These are phyloP conservation scores for Carduelis carduelis DNA, from an alignment of 2,797 vertebrate genomes.

Conservation along the genomic window DNA sequence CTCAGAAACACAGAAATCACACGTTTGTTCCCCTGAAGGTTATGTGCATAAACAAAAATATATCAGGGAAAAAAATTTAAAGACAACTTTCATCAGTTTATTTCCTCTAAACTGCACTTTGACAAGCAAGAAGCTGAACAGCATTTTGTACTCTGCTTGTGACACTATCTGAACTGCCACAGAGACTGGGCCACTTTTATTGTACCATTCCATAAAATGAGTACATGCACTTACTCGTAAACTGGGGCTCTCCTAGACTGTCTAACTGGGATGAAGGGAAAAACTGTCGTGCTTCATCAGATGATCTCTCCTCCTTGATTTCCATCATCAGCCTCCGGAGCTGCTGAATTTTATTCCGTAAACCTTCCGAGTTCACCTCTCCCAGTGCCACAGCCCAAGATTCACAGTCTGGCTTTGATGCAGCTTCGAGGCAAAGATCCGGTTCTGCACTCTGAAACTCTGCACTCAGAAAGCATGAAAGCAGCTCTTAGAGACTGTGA, in stretches of 20 bases:
- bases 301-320: constrained; percentile 74
- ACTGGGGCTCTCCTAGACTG: constrained; percentile 60
- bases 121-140: background rate
- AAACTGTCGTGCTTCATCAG: constrained; percentile 74
- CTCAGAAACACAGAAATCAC: background rate
- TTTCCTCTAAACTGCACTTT: background rate
- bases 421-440: constrained; percentile 60
- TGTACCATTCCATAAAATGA: background rate
- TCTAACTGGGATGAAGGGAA: constrained; percentile 64
- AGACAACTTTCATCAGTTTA: background rate
- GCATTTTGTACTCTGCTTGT: background rate
- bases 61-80: background rate
- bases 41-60: background rate
- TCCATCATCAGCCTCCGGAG: constrained; percentile 73
- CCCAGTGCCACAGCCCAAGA: constrained; percentile 50
- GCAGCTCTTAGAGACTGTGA: background rate
- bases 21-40: background rate
- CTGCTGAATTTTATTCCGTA: constrained; percentile 39
- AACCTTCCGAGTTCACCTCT: constrained; percentile 38
- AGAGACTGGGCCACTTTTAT: background rate
- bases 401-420: constrained; percentile 9
- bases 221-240: constrained; percentile 68
- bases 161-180: background rate
- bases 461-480: constrained; percentile 56
- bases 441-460: constrained; percentile 63